Evolutionary conservation across 1,140 invertebrate species (phyloP).

Genomic region (Ridgeia piscesae): DNA sequence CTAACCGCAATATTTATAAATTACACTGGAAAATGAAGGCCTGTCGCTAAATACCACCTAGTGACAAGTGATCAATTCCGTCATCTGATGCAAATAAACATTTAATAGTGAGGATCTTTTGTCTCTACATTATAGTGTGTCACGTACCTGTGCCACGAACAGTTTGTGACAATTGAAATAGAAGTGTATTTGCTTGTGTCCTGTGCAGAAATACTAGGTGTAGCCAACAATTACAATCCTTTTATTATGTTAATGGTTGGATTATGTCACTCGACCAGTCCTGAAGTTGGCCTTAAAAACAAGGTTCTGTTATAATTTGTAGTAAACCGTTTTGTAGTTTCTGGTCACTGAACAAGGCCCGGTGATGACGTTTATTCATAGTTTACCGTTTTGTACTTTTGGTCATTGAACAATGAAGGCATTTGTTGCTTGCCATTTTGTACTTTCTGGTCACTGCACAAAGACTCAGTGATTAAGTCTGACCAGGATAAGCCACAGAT

Average conservation of each 20-base stretch:
- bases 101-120: too few relatives aligned
- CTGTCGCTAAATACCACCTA: too few relatives aligned
- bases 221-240: neutral
- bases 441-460: neutral
- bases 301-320: too few relatives aligned
- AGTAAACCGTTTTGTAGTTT: neutral
- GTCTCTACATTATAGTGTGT: too few relatives aligned
- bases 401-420: too few relatives aligned
- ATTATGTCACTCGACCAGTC: neutral
- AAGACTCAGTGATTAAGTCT: neutral
- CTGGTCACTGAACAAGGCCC: neutral
- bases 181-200: neutral
- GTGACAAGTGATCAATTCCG: too few relatives aligned
- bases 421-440: too few relatives aligned
- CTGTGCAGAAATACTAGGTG: neutral
- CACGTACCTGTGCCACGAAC: neutral
- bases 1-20: too few relatives aligned
- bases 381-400: too few relatives aligned
- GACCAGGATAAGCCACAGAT: neutral
- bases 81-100: too few relatives aligned
- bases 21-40: too few relatives aligned
- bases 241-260: neutral
- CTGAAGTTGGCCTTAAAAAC: too few relatives aligned
- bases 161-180: neutral
- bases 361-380: neutral